These are phyloP conservation scores for Odontamblyopus rebecca DNA, from an alignment of 2,797 vertebrate species.

Conservation along the genomic window DNA sequence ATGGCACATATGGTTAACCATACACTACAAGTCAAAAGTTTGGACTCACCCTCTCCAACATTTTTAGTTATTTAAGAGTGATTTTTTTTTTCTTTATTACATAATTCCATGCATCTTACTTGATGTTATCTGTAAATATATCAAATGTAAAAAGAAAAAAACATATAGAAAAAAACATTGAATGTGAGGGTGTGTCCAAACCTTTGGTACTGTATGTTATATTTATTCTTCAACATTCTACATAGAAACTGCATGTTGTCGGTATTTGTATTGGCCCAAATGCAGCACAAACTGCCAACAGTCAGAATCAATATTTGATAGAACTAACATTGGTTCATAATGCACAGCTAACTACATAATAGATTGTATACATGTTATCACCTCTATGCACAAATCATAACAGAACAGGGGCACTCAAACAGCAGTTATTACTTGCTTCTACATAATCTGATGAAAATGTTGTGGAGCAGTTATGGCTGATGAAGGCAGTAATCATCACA, in stretches of 20 bases:
- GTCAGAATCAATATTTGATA: background rate
- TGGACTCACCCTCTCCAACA: no score
- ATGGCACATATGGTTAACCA: no score
- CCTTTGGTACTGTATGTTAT: no score
- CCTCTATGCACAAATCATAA: slow-evolving; percentile 14
- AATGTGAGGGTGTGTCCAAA: no score
- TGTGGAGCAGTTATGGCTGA: slow-evolving; percentile 43
- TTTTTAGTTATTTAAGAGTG: no score
- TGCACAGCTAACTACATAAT: background rate
- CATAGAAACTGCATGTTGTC: background rate
- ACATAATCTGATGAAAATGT: slow-evolving; percentile 36
- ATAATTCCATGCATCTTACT: no score
- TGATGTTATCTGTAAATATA: no score
- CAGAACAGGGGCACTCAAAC: slow-evolving; percentile 12
- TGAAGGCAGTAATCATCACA: slow-evolving; percentile 47
- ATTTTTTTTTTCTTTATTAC: no score
- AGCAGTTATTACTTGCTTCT: slow-evolving; percentile 1
- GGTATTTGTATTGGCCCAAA: background rate
- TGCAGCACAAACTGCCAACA: background rate
- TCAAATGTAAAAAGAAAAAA: no score
- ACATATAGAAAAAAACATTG: no score
- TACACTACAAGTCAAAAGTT: no score
- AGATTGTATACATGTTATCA: background rate
- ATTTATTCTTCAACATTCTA: no score
- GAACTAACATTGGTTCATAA: background rate